Evolutionary conservation across 1,140 invertebrate genomes (phyloP), one percentile per base, ranked within the genome.

Genomic region (Drosophila fuyamai): DNA sequence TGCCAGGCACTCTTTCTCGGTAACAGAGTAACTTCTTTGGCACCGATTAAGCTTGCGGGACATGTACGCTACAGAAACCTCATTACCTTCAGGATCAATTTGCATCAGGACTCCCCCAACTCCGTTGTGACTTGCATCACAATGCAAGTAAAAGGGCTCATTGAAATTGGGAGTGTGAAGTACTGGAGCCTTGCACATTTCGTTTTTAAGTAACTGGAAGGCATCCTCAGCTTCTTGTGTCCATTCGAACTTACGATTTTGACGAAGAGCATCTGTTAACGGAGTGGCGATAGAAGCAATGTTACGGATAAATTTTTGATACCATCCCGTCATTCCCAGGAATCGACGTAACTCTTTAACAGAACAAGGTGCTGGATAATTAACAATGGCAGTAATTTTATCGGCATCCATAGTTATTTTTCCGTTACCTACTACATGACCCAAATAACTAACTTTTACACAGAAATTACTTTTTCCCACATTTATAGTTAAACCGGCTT

Each of bases 41-140:
- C 54, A 29, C 23, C 55, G 18, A 16, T 66, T 66, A 14, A 59
- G 23, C 9, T 66, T 66, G 27, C 50, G 32, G 1, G 47, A 55
- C 51, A 40, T 32, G 2, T n/a, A 63, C 3, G 51, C 61, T 14
- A 63, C 32, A 23, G 55, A 27, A 18, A 60, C 36, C 18, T 67
- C 47, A 29, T 59, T 47, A 23, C 29, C 38, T 3, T 67, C 38
- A 29, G 18, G 1, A 32, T 46, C 44, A 13, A 32, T 14, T 18
- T 67, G 47, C 44, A 67, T 48, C 7, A 59, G 23, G 0, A 51
- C 55, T 18, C 12, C 56, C 0, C 63, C 56, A 38, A 67, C 40
- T 3, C 56, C 65, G 3, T 38, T 60, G 7, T 67, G 35, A 51
- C 38, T 60, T 23, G 65, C 47, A 16, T 67, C 56, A 29, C 65